These are phyloP conservation scores for Idaea dimidiata DNA, from an alignment of 2,888 invertebrate genomes.

Conservation along the genomic window DNA sequence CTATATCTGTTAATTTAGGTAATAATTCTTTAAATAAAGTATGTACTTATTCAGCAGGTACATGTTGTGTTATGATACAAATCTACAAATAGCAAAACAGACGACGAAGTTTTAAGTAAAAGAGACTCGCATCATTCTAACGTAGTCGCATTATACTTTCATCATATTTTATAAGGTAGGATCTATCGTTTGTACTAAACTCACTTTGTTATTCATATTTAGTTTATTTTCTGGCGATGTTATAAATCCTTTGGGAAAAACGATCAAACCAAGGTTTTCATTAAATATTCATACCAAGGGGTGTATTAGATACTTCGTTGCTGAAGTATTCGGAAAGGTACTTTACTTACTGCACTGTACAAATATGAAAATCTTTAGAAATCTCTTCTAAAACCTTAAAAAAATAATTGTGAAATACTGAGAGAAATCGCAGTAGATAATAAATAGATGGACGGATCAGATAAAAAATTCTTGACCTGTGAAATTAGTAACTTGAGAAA, in stretches of 20 bases:
- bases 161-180: slow-evolving; percentile 11
- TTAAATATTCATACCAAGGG: neutral
- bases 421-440: too few relatives aligned
- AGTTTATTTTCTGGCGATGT: neutral
- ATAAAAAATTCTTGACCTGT: too few relatives aligned
- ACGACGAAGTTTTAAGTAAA: neutral
- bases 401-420: too few relatives aligned
- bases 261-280: neutral
- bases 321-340: neutral
- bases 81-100: too few relatives aligned
- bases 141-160: neutral
- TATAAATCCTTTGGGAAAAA: neutral
- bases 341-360: neutral
- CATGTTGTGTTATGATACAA: too few relatives aligned
- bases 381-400: too few relatives aligned
- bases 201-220: slow-evolving; percentile 12
- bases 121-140: neutral
- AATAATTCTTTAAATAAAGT: too few relatives aligned
- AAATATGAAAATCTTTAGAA: neutral
- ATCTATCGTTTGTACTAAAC: slow-evolving; percentile 19
- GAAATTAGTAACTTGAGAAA: too few relatives aligned
- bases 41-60: too few relatives aligned
- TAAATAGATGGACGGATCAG: too few relatives aligned
- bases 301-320: neutral
- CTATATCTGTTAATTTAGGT: too few relatives aligned